Conservation (phyloP, 2,797 vertebrate genomes). For the Hydrocynus forskahlii region DNA sequence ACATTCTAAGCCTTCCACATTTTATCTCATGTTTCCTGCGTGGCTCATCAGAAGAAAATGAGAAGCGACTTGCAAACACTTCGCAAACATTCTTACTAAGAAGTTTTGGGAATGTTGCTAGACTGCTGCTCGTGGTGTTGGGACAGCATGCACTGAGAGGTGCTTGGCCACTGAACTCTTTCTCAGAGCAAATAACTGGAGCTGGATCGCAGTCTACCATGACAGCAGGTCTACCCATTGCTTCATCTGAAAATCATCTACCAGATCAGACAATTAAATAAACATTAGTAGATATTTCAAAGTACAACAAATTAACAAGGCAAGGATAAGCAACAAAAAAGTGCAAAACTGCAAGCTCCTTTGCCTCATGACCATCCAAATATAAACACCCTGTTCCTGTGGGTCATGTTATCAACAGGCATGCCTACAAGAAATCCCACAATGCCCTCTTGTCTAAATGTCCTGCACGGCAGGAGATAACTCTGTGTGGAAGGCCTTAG, state of each 20-base stretch:
- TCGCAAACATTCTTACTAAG: neutral
- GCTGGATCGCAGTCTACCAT: neutral
- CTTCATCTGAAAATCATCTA: constrained; percentile 25
- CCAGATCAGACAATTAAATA: constrained; percentile 44
- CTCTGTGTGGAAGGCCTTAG: constrained; percentile 51
- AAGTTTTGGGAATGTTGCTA: neutral
- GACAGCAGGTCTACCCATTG: neutral
- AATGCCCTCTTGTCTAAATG: constrained; percentile 63
- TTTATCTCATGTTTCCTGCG: neutral
- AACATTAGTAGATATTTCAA: constrained; percentile 39
- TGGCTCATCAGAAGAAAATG: neutral
- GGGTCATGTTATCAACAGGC: constrained; percentile 66
- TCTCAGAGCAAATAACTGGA: constrained; percentile 20
- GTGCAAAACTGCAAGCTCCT: constrained; percentile 69
- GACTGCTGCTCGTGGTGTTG: constrained; percentile 6
- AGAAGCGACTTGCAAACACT: neutral
- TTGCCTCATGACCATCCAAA: constrained; percentile 45
- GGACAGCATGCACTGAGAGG: neutral
- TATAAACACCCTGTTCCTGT: constrained; percentile 48
- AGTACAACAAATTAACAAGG: constrained; percentile 49
- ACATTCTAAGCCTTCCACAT: neutral
- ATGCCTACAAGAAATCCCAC: constrained; percentile 66
- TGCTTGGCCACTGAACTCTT: neutral
- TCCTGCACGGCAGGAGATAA: constrained; percentile 97
- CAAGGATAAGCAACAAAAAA: constrained; percentile 50